These are phyloP conservation scores for Drosophila atripex DNA, from an alignment of 2,888 invertebrate genomes.

Conservation along the genomic window DNA sequence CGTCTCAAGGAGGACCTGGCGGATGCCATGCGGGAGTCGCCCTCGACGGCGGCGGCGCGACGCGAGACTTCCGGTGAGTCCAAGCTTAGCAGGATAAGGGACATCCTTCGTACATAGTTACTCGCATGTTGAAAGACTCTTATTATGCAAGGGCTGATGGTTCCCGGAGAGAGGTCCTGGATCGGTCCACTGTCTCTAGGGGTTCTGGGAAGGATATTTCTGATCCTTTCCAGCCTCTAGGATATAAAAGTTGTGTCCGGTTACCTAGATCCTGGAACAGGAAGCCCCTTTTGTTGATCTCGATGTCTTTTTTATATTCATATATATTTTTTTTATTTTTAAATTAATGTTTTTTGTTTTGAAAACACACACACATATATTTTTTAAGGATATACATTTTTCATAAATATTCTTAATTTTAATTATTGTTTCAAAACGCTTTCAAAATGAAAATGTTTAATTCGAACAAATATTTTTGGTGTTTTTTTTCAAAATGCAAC, in stretches of 20 bases:
- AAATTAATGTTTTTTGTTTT: constrained; percentile 20
- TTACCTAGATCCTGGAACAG: neutral
- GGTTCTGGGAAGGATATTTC: neutral
- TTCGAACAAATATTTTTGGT: constrained; percentile 34
- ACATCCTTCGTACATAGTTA: neutral
- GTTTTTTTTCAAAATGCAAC: constrained; percentile 1
- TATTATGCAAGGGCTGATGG: constrained; percentile 1
- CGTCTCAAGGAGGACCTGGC: constrained; percentile 94
- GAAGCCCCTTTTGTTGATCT: constrained; percentile 9
- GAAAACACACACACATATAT: constrained; percentile 16
- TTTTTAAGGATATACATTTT: neutral
- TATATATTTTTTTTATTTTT: neutral
- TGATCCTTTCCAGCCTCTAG: neutral
- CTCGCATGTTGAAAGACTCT: constrained; percentile 25
- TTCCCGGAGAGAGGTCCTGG: neutral
- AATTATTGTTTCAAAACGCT: constrained; percentile 20
- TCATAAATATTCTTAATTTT: neutral
- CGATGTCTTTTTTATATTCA: constrained; percentile 22
- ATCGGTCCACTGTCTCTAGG: neutral
- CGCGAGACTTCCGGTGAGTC: constrained; percentile 82
- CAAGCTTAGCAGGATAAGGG: neutral
- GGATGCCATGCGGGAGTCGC: constrained; percentile 96
- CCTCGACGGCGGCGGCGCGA: constrained; percentile 82
- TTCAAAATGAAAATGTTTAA: constrained; percentile 47
- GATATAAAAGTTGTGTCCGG: neutral